Base-by-base conservation (phyloP, 1,140 invertebrate genomes). In the Scaptomyza graminum region DNA sequence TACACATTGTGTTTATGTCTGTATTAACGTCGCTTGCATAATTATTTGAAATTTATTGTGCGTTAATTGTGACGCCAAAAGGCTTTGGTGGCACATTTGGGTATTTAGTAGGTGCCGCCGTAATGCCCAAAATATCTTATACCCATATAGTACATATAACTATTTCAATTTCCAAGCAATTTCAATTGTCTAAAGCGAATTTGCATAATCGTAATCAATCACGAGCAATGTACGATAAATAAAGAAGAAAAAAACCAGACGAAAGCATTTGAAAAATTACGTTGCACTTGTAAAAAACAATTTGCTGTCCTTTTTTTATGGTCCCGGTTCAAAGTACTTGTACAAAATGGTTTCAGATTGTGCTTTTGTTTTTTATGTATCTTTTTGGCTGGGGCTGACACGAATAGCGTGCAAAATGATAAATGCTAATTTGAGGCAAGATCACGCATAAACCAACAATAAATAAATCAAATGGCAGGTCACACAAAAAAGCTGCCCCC, bases 381-480 rank as follows among this genome's bases (percentile, higher is more conserved):
- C 13, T 43, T 43, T 47, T 55, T 34, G 6, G 6, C 8, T 6
- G 9, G 39, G 73, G 55, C 47, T 44, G 68, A 65, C 59, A 62
- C 57, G 59, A 79, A 52, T 80, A 60, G 60, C 25, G 37, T 25
- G 12, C 51, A 37, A 68, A 82, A 87, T 90, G 88, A 90, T 89
- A 90, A 90, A 90, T 88, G 77, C 83, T 90, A 90, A 90, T 90
- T 90, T 73, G 79, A 90, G 77, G 83, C 88, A 84, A 88, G 88
- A 90, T 90, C 88, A 90, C 88, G 88, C 89, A 90, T 87, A 79
- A 88, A 88, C 79, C 88, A 90, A 88, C 83, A 89, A 89, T 88
- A 89, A 78, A 90, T 90, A 90, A 90, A 90, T 90, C 88, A 88
- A 88, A 83, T 63, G 76, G 84, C 60, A 88, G 79, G 83, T 88